Conservation (phyloP, 92 coral and sea anemone species). For the Umimayanthus kanabou region DNA sequence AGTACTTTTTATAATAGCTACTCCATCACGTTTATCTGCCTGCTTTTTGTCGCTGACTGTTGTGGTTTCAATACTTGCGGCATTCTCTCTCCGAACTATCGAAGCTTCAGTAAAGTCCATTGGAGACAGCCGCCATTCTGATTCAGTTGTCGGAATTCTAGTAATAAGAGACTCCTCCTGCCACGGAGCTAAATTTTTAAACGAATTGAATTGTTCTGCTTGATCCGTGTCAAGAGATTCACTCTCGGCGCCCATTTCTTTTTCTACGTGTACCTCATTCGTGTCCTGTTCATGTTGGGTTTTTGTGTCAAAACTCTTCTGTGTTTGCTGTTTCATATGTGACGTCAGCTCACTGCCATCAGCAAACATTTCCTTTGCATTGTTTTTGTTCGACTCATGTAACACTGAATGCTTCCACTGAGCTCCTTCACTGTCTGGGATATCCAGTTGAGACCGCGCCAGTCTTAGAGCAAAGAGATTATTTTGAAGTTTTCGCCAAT, state of each 20-base stretch:
- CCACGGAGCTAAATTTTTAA: slow-evolving; percentile 26
- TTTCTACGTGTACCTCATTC: not conserved
- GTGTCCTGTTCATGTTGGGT: not conserved
- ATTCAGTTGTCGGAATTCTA: not conserved
- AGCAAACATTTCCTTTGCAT: not conserved
- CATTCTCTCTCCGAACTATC: not conserved
- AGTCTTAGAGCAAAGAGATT: slow-evolving; percentile 25
- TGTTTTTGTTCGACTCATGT: not conserved
- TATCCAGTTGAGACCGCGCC: slow-evolving; percentile 5
- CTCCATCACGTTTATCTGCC: not conserved
- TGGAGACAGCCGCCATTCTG: slow-evolving; percentile 24
- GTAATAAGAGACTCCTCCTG: slow-evolving; percentile 1
- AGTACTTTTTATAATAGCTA: not conserved
- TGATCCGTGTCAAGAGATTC: not conserved
- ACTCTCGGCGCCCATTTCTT: not conserved
- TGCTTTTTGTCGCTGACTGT: not conserved
- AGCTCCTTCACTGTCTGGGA: not conserved
- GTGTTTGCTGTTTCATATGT: not conserved
- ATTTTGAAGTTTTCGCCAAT: slow-evolving; percentile 21
- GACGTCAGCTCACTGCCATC: not conserved
- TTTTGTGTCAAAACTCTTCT: not conserved
- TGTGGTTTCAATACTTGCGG: not conserved
- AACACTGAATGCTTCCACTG: not conserved
- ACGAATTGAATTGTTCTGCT: slow-evolving; percentile 2
- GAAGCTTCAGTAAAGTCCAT: slow-evolving; percentile 4